Evolutionary conservation across 37 sponge, comb jelly and placozoan genomes (phyloP).

Genomic region (Corticium candelabrum): DNA sequence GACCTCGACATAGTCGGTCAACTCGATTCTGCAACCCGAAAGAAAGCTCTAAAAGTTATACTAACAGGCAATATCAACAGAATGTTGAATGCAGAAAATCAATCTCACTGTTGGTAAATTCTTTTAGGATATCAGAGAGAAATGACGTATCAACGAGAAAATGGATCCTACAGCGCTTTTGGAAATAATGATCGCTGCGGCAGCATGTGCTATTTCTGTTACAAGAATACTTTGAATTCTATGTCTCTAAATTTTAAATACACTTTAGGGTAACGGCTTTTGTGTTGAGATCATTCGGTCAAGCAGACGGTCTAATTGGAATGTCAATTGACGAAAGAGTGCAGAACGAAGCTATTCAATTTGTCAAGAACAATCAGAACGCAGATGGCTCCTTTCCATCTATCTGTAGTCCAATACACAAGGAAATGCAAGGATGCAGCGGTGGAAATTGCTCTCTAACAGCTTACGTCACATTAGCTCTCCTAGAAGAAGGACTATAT

Average conservation of each 20-base stretch:
- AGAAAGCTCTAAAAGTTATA: background rate
- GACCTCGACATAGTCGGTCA: background rate
- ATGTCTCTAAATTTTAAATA: too few relatives aligned
- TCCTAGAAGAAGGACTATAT: background rate
- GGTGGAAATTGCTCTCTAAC: background rate
- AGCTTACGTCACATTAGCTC: background rate
- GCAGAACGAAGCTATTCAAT: background rate
- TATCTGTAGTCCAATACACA: background rate
- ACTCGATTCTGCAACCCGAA: background rate
- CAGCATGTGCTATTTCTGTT: constrained; percentile 21
- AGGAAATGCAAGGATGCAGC: constrained; percentile 1
- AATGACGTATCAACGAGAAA: constrained; percentile 6
- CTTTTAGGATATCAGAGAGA: constrained; percentile 10
- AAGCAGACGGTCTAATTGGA: background rate
- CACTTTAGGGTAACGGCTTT: constrained; percentile 7
- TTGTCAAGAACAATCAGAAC: background rate
- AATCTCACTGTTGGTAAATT: background rate
- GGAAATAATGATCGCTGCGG: constrained; percentile 9
- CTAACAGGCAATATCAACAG: background rate
- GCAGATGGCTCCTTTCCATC: background rate
- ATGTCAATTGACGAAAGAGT: background rate
- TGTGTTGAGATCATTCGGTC: constrained; percentile 1
- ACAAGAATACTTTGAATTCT: too few relatives aligned
- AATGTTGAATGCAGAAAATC: background rate
- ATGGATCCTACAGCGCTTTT: constrained; percentile 19